Conservation (phyloP, 30 jellyfish, hydroid and myxozoan genomes). For the Aurelia aurita region DNA sequence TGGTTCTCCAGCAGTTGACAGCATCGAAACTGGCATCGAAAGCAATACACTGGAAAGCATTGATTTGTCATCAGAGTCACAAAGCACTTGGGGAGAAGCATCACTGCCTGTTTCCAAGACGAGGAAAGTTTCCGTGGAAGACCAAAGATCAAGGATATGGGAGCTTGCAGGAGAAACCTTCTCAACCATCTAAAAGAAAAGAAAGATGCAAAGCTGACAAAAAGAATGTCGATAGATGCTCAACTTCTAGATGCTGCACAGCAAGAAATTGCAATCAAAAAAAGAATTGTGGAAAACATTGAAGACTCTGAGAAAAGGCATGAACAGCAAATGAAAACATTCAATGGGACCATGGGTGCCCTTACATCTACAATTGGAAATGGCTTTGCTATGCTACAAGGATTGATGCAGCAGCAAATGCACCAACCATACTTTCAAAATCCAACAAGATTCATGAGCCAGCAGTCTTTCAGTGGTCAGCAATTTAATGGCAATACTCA, state of each 20-base stretch:
- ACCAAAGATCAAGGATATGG: conserved; percentile 28
- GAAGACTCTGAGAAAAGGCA: conserved; percentile 16
- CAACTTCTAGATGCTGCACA: conserved; percentile 17
- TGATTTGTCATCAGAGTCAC: background rate
- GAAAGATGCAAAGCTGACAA: conserved; percentile 15
- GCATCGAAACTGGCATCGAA: conserved; percentile 28
- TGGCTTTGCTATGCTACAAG: conserved; percentile 35
- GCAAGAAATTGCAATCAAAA: conserved; percentile 17
- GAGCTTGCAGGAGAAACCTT: conserved; percentile 36
- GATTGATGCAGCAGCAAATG: conserved; percentile 41
- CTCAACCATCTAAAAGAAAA: conserved; percentile 7
- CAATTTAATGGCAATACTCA: background rate
- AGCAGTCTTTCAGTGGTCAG: conserved; percentile 20
- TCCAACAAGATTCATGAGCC: conserved; percentile 15
- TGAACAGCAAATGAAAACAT: conserved; percentile 18
- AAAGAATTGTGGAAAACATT: conserved; percentile 20
- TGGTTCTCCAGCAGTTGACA: conserved; percentile 47
- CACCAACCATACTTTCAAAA: conserved; percentile 11
- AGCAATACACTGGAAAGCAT: background rate
- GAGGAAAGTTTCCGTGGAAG: background rate
- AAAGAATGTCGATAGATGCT: conserved; percentile 14
- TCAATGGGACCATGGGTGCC: conserved; percentile 22
- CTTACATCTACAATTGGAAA: conserved; percentile 21
- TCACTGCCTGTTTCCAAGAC: too few species aligned
- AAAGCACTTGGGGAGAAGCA: too few species aligned